Percentiles rank a stretch among this genome's conserved stretches.
These are phyloP conservation scores for Cydia pomonella DNA, from an alignment of 1,140 invertebrate genomes.

Conservation along the genomic window DNA sequence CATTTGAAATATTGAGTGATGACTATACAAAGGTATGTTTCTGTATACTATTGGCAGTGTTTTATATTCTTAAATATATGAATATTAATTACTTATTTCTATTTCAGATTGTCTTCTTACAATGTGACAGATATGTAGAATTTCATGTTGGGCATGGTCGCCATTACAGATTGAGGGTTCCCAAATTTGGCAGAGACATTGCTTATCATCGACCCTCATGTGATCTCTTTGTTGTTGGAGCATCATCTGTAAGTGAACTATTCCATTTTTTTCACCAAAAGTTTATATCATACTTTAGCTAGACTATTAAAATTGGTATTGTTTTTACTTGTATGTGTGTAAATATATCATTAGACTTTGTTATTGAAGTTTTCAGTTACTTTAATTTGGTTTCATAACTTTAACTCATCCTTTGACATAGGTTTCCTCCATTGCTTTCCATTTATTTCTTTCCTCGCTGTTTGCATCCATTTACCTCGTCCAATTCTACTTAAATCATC, in stretches of 20 bases:
- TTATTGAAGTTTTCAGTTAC: no score
- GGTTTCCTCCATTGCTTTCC: no score
- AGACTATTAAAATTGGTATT: no score
- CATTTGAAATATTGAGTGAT: constrained; percentile 93
- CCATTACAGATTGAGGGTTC: constrained; percentile 95
- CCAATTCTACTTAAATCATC: no score
- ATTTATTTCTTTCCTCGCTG: no score
- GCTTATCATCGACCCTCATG: constrained; percentile 94
- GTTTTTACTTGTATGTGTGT: no score
- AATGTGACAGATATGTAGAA: constrained; percentile 95
- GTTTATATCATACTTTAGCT: no score
- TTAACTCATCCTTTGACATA: no score
- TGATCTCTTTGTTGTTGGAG: constrained; percentile 96
- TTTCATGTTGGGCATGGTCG: constrained; percentile 96
- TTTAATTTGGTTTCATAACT: no score
- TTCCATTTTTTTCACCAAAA: not conserved
- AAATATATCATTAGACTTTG: no score
- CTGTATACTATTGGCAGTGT: not conserved
- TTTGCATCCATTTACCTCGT: no score
- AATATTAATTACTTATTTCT: constrained; percentile 36
- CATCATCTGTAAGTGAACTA: constrained; percentile 83
- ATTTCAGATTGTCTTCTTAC: constrained; percentile 88
- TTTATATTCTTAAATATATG: not conserved
- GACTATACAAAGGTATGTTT: constrained; percentile 91
- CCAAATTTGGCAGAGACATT: constrained; percentile 97